A percentile compares a stretch with the other conserved stretches of the same genome.
phyloP scores from a whole-genome alignment of 1,140 invertebrate species.

The Drosophila pallidifrons region DNA sequence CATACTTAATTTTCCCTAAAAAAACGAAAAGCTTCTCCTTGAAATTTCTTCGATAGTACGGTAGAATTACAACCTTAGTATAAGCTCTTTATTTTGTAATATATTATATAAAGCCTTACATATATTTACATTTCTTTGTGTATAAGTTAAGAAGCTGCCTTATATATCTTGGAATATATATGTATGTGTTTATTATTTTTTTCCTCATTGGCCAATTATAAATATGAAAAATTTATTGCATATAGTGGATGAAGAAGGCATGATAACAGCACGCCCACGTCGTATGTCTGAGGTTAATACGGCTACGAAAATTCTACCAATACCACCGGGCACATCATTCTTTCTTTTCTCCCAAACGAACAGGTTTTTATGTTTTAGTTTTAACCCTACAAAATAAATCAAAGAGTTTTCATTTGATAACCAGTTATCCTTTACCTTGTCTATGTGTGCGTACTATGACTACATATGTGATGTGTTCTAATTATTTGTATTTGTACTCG shows the following conservation, averaged over 20 bases:
- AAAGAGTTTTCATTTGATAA: constrained; percentile 16
- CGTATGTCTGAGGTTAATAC: constrained; percentile 95
- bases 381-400: constrained; percentile 38
- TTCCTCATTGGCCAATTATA: constrained; percentile 74
- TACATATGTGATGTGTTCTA: constrained; percentile 32
- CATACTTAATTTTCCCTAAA: background rate
- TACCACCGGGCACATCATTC: constrained; percentile 97
- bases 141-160: constrained; percentile 26
- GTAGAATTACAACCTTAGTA: background rate
- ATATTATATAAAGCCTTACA: constrained; percentile 1
- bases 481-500: constrained; percentile 18
- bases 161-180: constrained; percentile 28
- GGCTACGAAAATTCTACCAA: constrained; percentile 95
- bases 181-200: constrained; percentile 65
- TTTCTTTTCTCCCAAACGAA: constrained; percentile 98
- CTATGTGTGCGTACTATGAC: constrained; percentile 28
- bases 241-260: constrained; percentile 86
- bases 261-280: constrained; percentile 92
- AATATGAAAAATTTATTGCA: constrained; percentile 84
- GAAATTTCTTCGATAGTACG: background rate
- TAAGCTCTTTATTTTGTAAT: constrained; percentile 25
- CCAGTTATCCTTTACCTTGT: constrained; percentile 10
- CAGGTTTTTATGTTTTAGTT: constrained; percentile 88
- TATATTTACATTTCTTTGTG: background rate
- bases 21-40: background rate